These are phyloP conservation scores for Meandrina meandrites DNA, from an alignment of 92 coral and sea anemone genomes.

Conservation along the genomic window DNA sequence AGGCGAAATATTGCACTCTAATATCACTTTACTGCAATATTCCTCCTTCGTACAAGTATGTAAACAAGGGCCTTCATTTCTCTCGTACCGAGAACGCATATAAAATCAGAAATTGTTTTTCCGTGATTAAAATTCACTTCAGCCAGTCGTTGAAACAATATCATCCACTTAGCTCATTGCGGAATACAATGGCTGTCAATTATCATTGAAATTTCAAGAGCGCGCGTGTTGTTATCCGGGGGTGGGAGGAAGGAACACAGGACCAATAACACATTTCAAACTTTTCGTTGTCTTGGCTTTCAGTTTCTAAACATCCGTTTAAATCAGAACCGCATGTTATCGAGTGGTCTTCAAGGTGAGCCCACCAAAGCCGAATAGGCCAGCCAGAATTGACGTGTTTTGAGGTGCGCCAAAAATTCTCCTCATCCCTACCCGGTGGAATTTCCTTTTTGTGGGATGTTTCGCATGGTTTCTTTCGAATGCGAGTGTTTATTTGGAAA, in stretches of 20 bases:
- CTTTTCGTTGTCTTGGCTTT: background rate
- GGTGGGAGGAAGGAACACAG: background rate
- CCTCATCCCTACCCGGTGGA: conserved; percentile 14
- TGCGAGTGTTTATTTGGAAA: conserved; percentile 15
- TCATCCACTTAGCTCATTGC: background rate
- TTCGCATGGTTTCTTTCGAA: conserved; percentile 28
- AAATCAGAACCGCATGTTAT: background rate
- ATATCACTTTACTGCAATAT: background rate
- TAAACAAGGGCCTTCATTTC: conserved; percentile 18
- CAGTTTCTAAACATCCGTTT: conserved; percentile 14
- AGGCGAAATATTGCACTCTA: background rate
- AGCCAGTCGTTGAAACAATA: conserved; percentile 21
- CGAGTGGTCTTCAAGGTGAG: background rate
- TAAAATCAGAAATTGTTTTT: conserved; percentile 17
- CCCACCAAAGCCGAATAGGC: conserved; percentile 4
- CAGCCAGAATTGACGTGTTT: background rate
- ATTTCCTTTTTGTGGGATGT: conserved; percentile 27
- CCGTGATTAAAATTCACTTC: conserved; percentile 30
- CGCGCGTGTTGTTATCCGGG: background rate
- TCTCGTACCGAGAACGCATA: conserved; percentile 5
- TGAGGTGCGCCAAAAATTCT: conserved; percentile 2
- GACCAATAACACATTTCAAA: background rate
- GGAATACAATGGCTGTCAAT: conserved; percentile 1
- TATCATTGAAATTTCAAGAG: background rate
- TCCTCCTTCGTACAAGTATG: background rate